phyloP scores from a whole-genome alignment of 1,140 invertebrate species.

The Drosophila punjabiensis region DNA sequence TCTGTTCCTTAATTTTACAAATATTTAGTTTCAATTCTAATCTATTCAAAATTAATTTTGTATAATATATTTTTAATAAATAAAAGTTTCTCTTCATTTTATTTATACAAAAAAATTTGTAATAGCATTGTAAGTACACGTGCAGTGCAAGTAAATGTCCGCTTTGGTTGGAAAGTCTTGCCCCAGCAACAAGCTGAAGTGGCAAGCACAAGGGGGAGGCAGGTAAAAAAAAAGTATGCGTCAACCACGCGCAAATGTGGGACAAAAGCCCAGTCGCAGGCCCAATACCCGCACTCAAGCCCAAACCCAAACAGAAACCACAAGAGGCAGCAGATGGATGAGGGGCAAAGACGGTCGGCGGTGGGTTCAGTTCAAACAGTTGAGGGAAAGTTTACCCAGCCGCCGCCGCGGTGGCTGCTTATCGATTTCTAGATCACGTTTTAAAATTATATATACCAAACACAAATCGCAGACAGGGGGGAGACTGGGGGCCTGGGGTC shows the following conservation, averaged over 20 bases:
- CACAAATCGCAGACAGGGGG: conserved; percentile 49
- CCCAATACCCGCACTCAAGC: conserved; percentile 6
- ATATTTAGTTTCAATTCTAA: too few relatives aligned
- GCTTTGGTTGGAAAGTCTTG: conserved; percentile 66
- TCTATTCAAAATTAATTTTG: too few relatives aligned
- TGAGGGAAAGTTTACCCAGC: conserved; percentile 43
- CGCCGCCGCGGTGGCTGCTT: conserved; percentile 37
- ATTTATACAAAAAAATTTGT: not conserved
- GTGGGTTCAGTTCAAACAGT: conserved; percentile 35
- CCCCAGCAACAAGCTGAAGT: conserved; percentile 17
- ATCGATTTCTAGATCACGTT: conserved; percentile 74
- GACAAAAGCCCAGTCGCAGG: conserved; percentile 30
- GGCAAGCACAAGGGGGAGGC: not conserved
- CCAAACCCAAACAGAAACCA: conserved; percentile 25
- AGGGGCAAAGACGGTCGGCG: not conserved
- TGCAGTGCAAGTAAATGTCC: conserved; percentile 68
- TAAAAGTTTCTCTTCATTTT: too few relatives aligned
- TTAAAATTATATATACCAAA: conserved; percentile 57
- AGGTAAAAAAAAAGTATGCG: conserved; percentile 45
- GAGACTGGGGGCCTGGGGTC: conserved; percentile 8
- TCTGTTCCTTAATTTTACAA: too few relatives aligned
- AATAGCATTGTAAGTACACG: conserved; percentile 22
- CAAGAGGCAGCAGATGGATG: conserved; percentile 11
- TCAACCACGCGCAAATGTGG: conserved; percentile 51
- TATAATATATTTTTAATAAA: too few relatives aligned